These are phyloP conservation scores for Limonius californicus DNA, from an alignment of 1,140 invertebrate species.

Conservation along the genomic window DNA sequence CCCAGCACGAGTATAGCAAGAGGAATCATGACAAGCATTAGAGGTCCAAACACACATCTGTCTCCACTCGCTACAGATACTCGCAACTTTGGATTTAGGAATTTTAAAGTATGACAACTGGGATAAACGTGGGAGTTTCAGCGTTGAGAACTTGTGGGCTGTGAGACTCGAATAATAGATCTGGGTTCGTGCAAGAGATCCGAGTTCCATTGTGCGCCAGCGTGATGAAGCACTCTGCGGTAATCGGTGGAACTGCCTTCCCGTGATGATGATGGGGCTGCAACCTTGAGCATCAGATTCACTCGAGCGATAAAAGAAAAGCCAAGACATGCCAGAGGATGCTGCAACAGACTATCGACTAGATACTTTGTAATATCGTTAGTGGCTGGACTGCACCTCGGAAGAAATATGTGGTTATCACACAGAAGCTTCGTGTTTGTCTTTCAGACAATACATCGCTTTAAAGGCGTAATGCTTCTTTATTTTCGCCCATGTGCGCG, in stretches of 20 bases:
- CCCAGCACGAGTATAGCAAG: background rate
- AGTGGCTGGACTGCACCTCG: background rate
- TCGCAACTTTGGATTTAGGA: background rate
- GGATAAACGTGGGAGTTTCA: conserved; percentile 1
- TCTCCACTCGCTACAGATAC: background rate
- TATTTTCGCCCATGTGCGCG: no score
- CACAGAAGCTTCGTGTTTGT: no score
- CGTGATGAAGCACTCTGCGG: conserved; percentile 9
- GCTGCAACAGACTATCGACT: background rate
- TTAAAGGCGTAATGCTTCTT: no score
- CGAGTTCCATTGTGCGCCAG: background rate
- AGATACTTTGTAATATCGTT: background rate
- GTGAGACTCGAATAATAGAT: background rate
- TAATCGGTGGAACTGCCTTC: conserved; percentile 11
- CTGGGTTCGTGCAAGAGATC: conserved; percentile 6
- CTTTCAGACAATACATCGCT: no score
- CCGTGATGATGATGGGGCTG: conserved; percentile 8
- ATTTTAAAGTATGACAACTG: background rate
- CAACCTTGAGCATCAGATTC: conserved; percentile 7
- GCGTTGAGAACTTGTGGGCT: background rate
- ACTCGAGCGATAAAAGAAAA: conserved; percentile 7
- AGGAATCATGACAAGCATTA: background rate
- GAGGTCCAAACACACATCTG: background rate
- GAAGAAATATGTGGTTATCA: background rate
- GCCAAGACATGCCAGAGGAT: background rate